Conservation (phyloP, 2,797 vertebrate genomes). For the Rhyacichthys aspro region DNA sequence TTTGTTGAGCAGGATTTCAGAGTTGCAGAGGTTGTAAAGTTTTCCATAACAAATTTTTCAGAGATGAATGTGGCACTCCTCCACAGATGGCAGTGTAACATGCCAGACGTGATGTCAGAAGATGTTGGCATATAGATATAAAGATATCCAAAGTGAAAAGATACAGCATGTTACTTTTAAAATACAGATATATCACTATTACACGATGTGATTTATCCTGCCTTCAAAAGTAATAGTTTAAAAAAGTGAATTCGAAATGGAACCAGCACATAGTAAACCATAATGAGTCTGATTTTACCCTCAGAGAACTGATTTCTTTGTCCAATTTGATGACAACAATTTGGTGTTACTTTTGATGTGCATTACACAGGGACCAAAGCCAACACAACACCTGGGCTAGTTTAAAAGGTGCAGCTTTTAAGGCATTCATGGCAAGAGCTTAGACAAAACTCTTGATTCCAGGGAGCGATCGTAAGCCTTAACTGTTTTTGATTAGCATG, state of each 20-base stretch:
- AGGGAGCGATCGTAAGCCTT: constrained; percentile 37
- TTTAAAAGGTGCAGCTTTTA: constrained; percentile 51
- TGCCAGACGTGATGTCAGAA: constrained; percentile 17
- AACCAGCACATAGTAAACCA: too few relatives aligned
- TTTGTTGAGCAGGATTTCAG: constrained; percentile 34
- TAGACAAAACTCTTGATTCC: constrained; percentile 66
- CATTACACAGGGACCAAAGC: constrained; percentile 18
- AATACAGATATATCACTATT: neutral
- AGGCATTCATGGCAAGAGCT: constrained; percentile 50
- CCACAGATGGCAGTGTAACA: constrained; percentile 26
- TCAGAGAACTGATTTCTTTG: constrained; percentile 7
- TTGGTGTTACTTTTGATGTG: constrained; percentile 11
- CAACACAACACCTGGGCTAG: constrained; percentile 39
- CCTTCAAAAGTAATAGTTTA: too few relatives aligned
- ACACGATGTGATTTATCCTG: neutral
- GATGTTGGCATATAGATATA: neutral
- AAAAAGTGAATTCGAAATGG: too few relatives aligned
- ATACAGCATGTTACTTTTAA: constrained; percentile 5
- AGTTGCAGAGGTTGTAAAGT: constrained; percentile 41
- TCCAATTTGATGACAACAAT: neutral
- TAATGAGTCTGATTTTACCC: too few relatives aligned
- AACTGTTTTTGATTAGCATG: constrained; percentile 70
- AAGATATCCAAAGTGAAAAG: constrained; percentile 17
- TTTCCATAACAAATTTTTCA: constrained; percentile 35
- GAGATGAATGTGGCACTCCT: constrained; percentile 28